Conservation (phyloP, 30 jellyfish, hydroid and myxozoan genomes). For the Mastigias papua region DNA sequence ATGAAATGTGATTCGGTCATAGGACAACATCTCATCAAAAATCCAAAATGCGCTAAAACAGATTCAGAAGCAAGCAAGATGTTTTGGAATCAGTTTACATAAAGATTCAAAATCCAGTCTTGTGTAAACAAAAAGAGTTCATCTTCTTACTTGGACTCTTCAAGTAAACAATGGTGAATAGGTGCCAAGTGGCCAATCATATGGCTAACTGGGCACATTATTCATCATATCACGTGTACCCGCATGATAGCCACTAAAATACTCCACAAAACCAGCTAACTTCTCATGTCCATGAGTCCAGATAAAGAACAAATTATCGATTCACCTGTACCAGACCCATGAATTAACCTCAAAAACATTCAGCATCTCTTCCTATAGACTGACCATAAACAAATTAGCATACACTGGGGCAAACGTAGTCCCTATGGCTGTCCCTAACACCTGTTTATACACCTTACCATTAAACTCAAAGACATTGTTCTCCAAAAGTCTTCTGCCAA, state of each 20-base stretch:
- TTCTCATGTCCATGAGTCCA: not conserved
- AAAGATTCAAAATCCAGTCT: too few relatives aligned
- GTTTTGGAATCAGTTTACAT: too few relatives aligned
- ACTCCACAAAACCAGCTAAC: not conserved
- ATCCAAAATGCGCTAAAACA: too few relatives aligned
- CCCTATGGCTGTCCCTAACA: constrained; percentile 8
- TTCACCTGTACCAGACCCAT: not conserved
- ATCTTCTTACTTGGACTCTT: too few relatives aligned
- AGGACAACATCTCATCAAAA: too few relatives aligned
- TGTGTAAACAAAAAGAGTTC: too few relatives aligned
- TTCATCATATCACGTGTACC: too few relatives aligned
- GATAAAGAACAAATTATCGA: not conserved
- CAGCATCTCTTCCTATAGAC: not conserved
- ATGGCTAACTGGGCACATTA: too few relatives aligned
- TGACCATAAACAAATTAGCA: not conserved
- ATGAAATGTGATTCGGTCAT: too few relatives aligned
- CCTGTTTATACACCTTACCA: not conserved
- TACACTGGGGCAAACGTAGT: constrained; percentile 2
- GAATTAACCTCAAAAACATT: not conserved
- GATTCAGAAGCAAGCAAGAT: too few relatives aligned
- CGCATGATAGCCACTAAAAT: not conserved
- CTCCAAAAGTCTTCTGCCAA: not conserved
- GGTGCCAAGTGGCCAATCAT: too few relatives aligned
- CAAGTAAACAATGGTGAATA: too few relatives aligned
- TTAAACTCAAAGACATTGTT: constrained; percentile 1